Conservation (phyloP, 2,888 invertebrate genomes). For the Sceliomorpha sp. region DNA sequence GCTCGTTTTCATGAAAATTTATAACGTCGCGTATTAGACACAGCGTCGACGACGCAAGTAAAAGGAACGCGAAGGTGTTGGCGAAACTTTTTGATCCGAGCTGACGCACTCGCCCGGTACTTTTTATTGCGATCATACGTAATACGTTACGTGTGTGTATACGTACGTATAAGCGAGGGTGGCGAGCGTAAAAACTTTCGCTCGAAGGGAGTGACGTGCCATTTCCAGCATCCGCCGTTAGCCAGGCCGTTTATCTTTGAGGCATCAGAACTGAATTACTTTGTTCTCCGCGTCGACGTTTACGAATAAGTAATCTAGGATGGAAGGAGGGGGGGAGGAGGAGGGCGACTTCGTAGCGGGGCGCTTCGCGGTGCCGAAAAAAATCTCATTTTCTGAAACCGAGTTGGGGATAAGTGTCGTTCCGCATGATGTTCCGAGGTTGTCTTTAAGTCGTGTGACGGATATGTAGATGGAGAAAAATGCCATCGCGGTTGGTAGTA, state of each 20-base stretch:
- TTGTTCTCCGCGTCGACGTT: constrained; percentile 47
- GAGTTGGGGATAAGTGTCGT: too few species aligned
- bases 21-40: constrained; percentile 13
- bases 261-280: constrained; percentile 46
- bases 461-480: too few species aligned
- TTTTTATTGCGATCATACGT: constrained; percentile 41
- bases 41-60: constrained; percentile 6
- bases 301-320: constrained; percentile 46
- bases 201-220: constrained; percentile 41
- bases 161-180: too few species aligned
- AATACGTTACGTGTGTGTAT: constrained; percentile 16
- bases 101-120: constrained; percentile 29
- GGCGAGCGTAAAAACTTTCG: constrained; percentile 44
- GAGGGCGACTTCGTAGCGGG: too few species aligned
- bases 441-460: too few species aligned
- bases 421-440: too few species aligned
- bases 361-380: too few species aligned
- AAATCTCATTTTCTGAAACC: constrained; percentile 30
- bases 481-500: too few species aligned
- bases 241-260: constrained; percentile 42
- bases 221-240: constrained; percentile 45
- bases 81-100: constrained; percentile 39
- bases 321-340: too few species aligned
- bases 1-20: constrained; percentile 20
- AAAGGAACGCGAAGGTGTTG: constrained; percentile 16